phyloP scores from a whole-genome alignment of 2,888 invertebrate species.

The Ctenicera cuprea region DNA sequence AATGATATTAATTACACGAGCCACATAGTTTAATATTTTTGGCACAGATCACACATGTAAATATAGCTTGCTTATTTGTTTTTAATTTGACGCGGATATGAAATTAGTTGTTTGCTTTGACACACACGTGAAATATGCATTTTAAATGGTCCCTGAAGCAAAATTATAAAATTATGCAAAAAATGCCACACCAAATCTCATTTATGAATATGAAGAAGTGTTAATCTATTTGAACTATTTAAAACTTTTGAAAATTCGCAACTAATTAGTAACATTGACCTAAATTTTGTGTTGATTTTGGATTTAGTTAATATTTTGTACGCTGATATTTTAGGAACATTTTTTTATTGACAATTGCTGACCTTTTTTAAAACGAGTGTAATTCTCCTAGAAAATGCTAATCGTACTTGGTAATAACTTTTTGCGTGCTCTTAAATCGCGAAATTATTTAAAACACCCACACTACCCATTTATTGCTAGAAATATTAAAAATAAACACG shows the following conservation, averaged over 20 bases:
- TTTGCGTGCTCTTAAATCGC: too few species aligned
- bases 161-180: constrained; percentile 28
- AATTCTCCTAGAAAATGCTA: too few species aligned
- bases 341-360: too few species aligned
- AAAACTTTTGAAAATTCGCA: neutral
- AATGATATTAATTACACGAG: neutral
- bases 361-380: too few species aligned
- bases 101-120: constrained; percentile 34
- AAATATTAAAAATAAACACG: too few species aligned
- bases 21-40: constrained; percentile 33
- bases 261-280: neutral
- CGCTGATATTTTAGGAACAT: too few species aligned
- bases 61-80: constrained; percentile 31
- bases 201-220: neutral
- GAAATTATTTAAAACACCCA: too few species aligned
- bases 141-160: constrained; percentile 14
- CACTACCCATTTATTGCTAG: too few species aligned
- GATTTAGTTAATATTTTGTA: neutral
- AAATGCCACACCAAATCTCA: neutral
- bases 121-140: constrained; percentile 20
- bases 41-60: constrained; percentile 16
- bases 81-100: constrained; percentile 44
- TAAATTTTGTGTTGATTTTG: neutral
- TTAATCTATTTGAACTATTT: neutral
- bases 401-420: too few species aligned